A percentile compares a stretch with the other conserved stretches of the same genome.
Conservation (phyloP, 2,797 vertebrate species). For the Parauchenoglanis punctatus region DNA sequence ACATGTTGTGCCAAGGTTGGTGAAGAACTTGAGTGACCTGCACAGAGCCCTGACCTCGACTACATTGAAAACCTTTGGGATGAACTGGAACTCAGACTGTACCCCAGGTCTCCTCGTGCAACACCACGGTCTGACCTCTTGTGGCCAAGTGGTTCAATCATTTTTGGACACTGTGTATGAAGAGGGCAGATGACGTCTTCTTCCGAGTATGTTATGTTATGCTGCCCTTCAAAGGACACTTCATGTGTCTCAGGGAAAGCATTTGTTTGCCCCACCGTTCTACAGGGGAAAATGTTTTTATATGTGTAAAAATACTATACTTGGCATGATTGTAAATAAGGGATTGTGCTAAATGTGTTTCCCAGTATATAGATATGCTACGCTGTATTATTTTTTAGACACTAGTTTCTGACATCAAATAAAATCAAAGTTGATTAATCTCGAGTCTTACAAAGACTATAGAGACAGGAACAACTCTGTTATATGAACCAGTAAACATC, state of each 20-base stretch:
- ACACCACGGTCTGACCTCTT: too few relatives aligned
- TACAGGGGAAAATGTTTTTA: too few relatives aligned
- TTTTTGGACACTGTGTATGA: background rate
- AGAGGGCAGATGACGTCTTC: background rate
- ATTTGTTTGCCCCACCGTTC: too few relatives aligned
- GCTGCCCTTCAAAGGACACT: background rate
- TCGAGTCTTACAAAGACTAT: background rate
- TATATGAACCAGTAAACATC: background rate
- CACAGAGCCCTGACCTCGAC: too few relatives aligned
- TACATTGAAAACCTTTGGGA: too few relatives aligned
- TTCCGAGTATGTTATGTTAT: background rate
- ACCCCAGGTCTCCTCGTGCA: too few relatives aligned
- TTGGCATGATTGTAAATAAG: background rate
- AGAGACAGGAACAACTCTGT: background rate
- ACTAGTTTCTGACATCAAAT: background rate
- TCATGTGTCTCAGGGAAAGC: too few relatives aligned
- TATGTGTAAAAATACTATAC: background rate
- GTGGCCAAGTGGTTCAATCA: too few relatives aligned
- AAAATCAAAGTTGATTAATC: background rate
- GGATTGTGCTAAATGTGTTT: background rate
- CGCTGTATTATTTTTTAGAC: background rate
- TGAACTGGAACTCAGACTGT: too few relatives aligned
- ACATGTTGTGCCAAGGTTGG: too few relatives aligned
- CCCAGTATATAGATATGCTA: background rate
- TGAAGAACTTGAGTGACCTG: too few relatives aligned